Percentiles rank a stretch among this genome's conserved stretches.
Conservation (phyloP, 2,113 vertebrate genomes). For the Trematocara nigrifrons region DNA sequence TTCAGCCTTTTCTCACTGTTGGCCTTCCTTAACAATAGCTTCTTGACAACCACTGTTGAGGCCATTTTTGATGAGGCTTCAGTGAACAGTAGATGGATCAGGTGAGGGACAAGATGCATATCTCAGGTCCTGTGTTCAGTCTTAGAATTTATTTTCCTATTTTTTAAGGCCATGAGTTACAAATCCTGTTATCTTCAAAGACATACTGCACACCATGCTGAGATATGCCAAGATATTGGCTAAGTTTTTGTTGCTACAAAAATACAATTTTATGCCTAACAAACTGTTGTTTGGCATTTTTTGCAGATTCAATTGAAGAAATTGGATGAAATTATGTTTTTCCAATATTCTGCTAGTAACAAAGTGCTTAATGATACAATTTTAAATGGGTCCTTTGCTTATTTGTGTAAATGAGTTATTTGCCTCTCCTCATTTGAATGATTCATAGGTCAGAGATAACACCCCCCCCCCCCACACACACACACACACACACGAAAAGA, state of each 20-base stretch:
- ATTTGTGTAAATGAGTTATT: not conserved
- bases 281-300: not conserved
- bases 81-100: not conserved
- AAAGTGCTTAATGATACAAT: not conserved
- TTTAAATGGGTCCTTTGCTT: not conserved
- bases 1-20: not conserved
- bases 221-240: not conserved
- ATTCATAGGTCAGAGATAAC: not conserved
- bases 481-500: not conserved
- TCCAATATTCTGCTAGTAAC: not conserved
- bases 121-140: not conserved
- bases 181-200: not conserved
- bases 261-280: not conserved
- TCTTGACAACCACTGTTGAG: not conserved
- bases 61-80: not conserved
- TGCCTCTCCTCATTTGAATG: not conserved
- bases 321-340: not conserved
- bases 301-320: not conserved
- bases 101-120: not conserved
- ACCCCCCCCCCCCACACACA: rapidly evolving
- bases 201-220: not conserved
- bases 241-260: not conserved
- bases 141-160: not conserved
- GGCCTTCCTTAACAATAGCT: not conserved
- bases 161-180: not conserved